phyloP scores from a whole-genome alignment of 2,888 invertebrate species.

The Salticus scenicus region DNA sequence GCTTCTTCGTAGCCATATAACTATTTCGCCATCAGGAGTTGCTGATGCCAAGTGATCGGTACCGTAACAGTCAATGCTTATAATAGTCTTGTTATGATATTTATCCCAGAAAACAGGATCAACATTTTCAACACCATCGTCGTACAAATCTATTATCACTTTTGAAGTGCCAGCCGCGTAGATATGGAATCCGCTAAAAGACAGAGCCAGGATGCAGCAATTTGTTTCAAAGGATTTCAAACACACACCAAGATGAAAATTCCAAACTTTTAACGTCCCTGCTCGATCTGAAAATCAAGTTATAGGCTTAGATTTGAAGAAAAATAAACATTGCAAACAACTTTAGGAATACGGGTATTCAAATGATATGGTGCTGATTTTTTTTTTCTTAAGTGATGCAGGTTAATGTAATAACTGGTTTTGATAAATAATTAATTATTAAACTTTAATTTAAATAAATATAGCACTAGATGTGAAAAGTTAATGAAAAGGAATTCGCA shows the following conservation, averaged over 20 bases:
- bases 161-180: constrained; percentile 86
- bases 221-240: constrained; percentile 82
- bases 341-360: too few relatives aligned
- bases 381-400: too few relatives aligned
- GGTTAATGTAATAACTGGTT: too few relatives aligned
- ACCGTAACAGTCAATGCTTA: constrained; percentile 80
- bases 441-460: too few relatives aligned
- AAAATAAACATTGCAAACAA: too few relatives aligned
- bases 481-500: too few relatives aligned
- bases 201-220: constrained; percentile 79
- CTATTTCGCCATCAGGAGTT: constrained; percentile 86
- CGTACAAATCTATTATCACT: constrained; percentile 83
- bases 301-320: background rate
- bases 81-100: constrained; percentile 85
- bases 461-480: too few relatives aligned
- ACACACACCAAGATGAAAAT: constrained; percentile 87
- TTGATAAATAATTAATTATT: too few relatives aligned
- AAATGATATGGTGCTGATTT: too few relatives aligned
- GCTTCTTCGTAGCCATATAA: constrained; percentile 88
- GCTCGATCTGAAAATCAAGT: constrained; percentile 77
- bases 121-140: constrained; percentile 78
- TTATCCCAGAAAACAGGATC: constrained; percentile 82
- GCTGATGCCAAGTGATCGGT: constrained; percentile 85
- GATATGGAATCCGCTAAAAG: constrained; percentile 79
- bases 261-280: constrained; percentile 88